These are phyloP conservation scores for Sylvia atricapilla DNA, from an alignment of 2,113 vertebrate species.

Conservation along the genomic window DNA sequence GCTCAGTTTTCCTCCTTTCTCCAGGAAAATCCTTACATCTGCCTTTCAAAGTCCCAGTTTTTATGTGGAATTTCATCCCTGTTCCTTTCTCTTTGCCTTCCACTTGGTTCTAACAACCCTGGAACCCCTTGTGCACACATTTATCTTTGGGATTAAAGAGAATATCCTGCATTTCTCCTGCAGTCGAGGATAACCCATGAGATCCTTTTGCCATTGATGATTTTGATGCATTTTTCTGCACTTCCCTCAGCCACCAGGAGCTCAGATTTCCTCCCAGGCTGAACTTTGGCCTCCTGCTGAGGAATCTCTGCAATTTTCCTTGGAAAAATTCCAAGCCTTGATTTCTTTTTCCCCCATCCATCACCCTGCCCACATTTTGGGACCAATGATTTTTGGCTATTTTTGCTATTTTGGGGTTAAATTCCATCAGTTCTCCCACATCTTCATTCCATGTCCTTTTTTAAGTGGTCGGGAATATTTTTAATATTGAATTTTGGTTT, in stretches of 20 bases:
- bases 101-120: neutral
- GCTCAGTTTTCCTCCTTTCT: neutral
- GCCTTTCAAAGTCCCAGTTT: neutral
- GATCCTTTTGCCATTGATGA: neutral
- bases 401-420: neutral
- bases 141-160: neutral
- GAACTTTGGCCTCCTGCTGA: neutral
- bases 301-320: neutral
- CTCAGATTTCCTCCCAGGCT: neutral
- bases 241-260: neutral
- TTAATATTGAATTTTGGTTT: neutral
- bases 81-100: neutral
- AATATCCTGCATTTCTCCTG: neutral
- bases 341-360: neutral
- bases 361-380: neutral
- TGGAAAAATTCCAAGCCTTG: neutral
- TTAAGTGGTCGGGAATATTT: neutral
- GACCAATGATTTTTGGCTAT: neutral
- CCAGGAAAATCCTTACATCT: neutral
- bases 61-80: neutral
- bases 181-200: neutral
- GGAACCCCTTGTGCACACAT: neutral
- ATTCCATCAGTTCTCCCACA: neutral
- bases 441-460: neutral
- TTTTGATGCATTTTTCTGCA: neutral